These are phyloP conservation scores for Silurus aristotelis DNA, from an alignment of 2,797 vertebrate genomes.

Conservation along the genomic window DNA sequence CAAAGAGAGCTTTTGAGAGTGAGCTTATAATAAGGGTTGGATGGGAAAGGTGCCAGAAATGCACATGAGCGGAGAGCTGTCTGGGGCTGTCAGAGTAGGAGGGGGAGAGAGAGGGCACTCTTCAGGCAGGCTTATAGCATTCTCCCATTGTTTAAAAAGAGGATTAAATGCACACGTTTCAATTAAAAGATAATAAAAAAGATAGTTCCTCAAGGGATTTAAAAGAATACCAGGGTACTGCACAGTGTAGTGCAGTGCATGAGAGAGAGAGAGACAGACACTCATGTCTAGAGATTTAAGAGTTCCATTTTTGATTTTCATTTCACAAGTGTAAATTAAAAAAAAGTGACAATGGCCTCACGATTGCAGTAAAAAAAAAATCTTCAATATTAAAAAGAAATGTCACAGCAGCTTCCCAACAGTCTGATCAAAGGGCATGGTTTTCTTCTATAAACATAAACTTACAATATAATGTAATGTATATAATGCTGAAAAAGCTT, in stretches of 20 bases:
- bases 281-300: neutral
- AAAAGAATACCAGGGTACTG: neutral
- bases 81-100: conserved; percentile 3
- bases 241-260: too few species aligned
- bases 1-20: conserved; percentile 18
- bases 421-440: neutral
- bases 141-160: conserved; percentile 5
- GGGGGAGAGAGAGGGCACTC: conserved; percentile 54
- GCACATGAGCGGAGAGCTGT: conserved; percentile 53
- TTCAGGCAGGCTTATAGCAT: conserved; percentile 18
- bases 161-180: neutral
- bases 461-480: neutral
- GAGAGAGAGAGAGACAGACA: neutral
- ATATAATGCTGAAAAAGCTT: neutral
- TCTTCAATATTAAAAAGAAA: neutral
- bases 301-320: neutral
- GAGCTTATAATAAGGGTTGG: neutral
- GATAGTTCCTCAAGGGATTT: neutral
- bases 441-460: neutral
- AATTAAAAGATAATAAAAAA: neutral
- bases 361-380: neutral
- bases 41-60: conserved; percentile 33
- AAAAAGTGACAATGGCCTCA: neutral
- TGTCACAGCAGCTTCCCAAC: neutral
- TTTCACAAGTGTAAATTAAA: neutral